phyloP scores from a whole-genome alignment of 2,113 vertebrate genomes.

The Clupea harengus region DNA sequence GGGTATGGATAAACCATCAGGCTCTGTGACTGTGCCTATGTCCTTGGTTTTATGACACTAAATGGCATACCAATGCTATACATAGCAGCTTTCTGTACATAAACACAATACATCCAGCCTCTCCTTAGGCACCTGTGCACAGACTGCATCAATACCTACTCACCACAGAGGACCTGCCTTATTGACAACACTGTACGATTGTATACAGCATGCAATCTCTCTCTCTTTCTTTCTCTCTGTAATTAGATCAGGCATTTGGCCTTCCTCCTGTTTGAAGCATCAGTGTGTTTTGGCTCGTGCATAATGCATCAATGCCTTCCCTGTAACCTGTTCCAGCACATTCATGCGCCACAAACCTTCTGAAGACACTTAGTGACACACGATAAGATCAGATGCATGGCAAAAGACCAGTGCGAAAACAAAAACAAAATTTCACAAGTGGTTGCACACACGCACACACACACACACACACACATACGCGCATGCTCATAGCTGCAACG shows the following conservation, averaged over 20 bases:
- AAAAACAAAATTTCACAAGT: background rate
- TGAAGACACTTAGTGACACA: slow-evolving; percentile 83
- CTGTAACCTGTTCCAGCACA: slow-evolving; percentile 91
- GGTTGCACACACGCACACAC: slow-evolving; percentile 66
- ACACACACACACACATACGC: background rate
- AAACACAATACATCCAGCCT: background rate
- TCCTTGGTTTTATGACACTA: background rate
- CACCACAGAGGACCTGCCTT: background rate
- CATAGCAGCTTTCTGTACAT: background rate
- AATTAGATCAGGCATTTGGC: slow-evolving; percentile 94
- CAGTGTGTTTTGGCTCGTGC: slow-evolving; percentile 80
- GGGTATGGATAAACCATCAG: too few relatives aligned
- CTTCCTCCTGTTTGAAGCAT: slow-evolving; percentile 90
- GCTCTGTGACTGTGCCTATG: background rate
- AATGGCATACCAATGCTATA: background rate
- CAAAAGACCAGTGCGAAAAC: background rate
- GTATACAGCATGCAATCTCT: slow-evolving; percentile 60
- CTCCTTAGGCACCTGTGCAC: background rate
- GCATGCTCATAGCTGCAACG: background rate
- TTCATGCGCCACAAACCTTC: slow-evolving; percentile 90
- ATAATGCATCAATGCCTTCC: slow-evolving; percentile 87
- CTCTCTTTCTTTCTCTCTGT: slow-evolving; percentile 84
- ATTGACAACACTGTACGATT: background rate
- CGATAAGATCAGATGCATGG: slow-evolving; percentile 79
- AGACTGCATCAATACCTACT: background rate